Base-by-base conservation (phyloP, 2,888 invertebrate species). In the Cataglyphis livida region DNA sequence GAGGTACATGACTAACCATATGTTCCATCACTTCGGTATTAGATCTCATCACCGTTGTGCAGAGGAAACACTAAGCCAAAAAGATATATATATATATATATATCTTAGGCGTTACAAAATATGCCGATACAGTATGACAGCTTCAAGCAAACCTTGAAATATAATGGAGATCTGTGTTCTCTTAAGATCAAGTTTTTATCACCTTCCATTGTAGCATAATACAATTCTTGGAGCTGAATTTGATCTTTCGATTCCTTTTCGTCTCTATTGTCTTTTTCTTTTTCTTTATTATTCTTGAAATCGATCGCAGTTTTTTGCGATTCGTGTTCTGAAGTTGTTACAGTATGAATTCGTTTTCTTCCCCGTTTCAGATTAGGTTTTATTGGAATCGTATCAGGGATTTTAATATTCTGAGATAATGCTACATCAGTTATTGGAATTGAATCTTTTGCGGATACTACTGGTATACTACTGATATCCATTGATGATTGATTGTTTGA, bases 321-420 rank as follows among this genome's bases (percentile, higher is more conserved):
- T 15, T 94, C 93, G 0, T 90, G 85, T 32, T 96, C 96, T 32
- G 95, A 95, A 65, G 95, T 95, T 7, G 95, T 95, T 7, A 64
- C 79, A 70, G 95, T 95, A 0, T 93, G 90, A 10, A 94, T 94
- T 90, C 93, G 88, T 44, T 93, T 94, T 73, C 92, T 91, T 10
- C 91, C 90, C 57, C 92, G 93, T 73, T 91, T 93, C 75, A 93
- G 89, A 48, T 95, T 95, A 21, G 90, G 88, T 82, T 90, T 87
- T 28, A 65, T 10, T 0, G 38, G 12, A 18, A 66, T 12, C 81
- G 85, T 87, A 68, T 85, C 85, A 62, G 54, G 9, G 18, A 28
- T 71, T 64, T 75, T 21, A 35, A 10, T 59, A 12, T 35, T 38
- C 44, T 84, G 38, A 32, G 64, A 10, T 3, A 82, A 51, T 75